Evolutionary conservation across 2,888 invertebrate species (phyloP).

Genomic region (Ochropleura plecta): DNA sequence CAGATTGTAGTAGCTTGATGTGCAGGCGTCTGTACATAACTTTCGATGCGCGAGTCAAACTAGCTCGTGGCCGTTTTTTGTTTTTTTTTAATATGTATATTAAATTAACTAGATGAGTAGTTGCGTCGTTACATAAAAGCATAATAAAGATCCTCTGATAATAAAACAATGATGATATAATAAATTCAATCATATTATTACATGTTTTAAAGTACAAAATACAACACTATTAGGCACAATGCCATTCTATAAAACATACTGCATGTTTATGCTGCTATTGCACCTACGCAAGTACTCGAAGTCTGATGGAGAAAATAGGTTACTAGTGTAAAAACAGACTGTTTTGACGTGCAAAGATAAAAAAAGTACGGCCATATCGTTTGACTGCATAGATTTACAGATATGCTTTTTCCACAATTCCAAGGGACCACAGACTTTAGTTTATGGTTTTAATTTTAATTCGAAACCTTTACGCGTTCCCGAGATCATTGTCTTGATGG

Average conservation of each 20-base stretch:
- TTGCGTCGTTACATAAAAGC: background rate
- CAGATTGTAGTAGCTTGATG: no score
- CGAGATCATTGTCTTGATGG: no score
- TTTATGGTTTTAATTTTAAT: no score
- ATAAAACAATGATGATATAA: constrained; percentile 12
- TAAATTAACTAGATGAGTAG: no score
- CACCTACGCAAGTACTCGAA: constrained; percentile 21
- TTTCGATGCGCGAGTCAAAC: no score
- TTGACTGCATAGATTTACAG: no score
- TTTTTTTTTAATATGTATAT: no score
- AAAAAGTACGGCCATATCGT: background rate
- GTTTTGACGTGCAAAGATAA: background rate
- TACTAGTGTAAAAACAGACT: constrained; percentile 16
- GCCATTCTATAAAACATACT: constrained; percentile 42
- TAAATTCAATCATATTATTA: constrained; percentile 9
- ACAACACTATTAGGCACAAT: constrained; percentile 50
- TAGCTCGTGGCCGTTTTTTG: no score
- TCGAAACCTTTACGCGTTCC: no score
- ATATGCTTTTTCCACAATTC: no score
- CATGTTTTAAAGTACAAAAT: constrained; percentile 11
- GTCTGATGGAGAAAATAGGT: constrained; percentile 19
- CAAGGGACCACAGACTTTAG: no score
- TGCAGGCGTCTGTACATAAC: no score
- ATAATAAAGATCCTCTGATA: background rate
- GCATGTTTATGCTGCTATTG: constrained; percentile 27